Evolutionary conservation across 2,113 vertebrate species (phyloP), one percentile per base, ranked within the genome.

Genomic region (Pogonocichla stellata): DNA sequence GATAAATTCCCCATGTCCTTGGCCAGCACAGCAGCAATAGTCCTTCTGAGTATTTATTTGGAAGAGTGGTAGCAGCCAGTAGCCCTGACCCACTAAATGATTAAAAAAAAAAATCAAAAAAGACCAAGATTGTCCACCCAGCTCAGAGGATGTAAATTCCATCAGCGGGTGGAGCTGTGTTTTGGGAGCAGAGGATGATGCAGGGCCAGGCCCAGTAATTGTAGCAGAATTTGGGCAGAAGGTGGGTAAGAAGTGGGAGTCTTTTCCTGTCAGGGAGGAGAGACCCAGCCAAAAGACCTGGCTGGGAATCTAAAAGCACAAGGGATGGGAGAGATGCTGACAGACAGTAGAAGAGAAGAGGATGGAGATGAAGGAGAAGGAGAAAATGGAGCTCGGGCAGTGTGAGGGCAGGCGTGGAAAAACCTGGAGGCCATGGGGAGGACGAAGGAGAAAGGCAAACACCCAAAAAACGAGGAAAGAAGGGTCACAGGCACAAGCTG

Each of bases 41-140:
- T 58, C 9, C 0, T 50, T 20, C 14, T 9, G 33, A 48, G 29
- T 8, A 53, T 36, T 48, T 43, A 16, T 90, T 7, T 61, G 60
- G 47, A 83, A 51, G 8, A 31, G 33, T 0, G 0, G 66, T 24
- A 81, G 85, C 0, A 0, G 28, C 60, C 79, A 86, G 67, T 64
- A 84, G 67, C 5, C 33, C 26, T 43, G 29, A 65, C 6, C 47
- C 26, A 34, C 43, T 78, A 10, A 31, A 19, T 20, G 28, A 9
- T 60, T 11, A 36, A 65, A 65, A 33, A 45, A 60, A 36, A 34
- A 24, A 36, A 20, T 6, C 2, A 5, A 34, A 17, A 34, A 43
- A 80, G 17, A 72, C 31, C 3, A 1, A 53, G 77, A 73, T 18
- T 62, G 40, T 48, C 54, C 25, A 23, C 19, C n/a, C 5, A 1